Conservation (phyloP, 1,140 invertebrate species). For the Lepidurus couesii region DNA sequence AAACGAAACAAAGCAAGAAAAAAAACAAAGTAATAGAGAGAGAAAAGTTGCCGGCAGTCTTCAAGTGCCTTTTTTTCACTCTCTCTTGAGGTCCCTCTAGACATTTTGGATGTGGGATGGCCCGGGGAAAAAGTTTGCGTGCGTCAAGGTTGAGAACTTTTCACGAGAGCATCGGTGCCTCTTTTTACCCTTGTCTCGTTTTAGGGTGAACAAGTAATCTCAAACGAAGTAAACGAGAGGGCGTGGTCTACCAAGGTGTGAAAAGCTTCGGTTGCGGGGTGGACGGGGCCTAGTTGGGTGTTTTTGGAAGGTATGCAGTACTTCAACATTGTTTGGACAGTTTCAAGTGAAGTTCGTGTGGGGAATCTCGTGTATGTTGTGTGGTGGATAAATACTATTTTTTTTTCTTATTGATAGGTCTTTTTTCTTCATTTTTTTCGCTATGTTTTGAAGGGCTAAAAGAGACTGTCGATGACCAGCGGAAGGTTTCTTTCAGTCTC, state of each 20-base stretch:
- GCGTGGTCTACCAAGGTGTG: constrained; percentile 4
- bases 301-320: neutral
- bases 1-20: neutral
- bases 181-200: neutral
- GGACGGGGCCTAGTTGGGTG: neutral
- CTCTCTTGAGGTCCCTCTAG: neutral
- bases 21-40: neutral
- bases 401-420: constrained; percentile 1
- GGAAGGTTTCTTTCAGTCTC: neutral
- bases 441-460: neutral
- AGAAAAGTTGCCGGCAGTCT: neutral
- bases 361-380: neutral
- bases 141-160: neutral
- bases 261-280: neutral
- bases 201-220: neutral
- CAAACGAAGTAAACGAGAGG: neutral
- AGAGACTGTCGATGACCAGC: neutral
- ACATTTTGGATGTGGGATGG: constrained; percentile 17
- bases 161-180: neutral
- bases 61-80: neutral
- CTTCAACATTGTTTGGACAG: neutral
- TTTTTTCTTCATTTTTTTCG: neutral
- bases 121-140: neutral
- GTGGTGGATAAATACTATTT: neutral
- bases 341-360: constrained; percentile 11